Evolutionary conservation across 2,888 invertebrate genomes (phyloP).

Genomic region (Parasteatoda lunata): DNA sequence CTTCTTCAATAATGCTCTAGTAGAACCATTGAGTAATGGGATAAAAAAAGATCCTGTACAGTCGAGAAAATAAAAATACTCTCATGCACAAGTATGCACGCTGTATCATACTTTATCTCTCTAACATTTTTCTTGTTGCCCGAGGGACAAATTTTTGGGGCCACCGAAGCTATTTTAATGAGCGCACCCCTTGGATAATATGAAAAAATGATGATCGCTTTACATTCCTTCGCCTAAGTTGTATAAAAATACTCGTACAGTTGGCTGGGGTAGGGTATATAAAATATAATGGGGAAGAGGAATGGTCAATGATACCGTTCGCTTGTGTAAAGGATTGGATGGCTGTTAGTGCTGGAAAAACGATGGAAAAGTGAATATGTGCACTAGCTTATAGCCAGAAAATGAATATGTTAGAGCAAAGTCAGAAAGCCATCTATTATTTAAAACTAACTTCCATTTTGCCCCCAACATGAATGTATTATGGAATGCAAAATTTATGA

Average conservation of each 20-base stretch:
- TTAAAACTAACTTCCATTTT: constrained; percentile 66
- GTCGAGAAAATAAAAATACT: not conserved
- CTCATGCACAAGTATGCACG: not conserved
- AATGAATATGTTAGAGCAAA: constrained; percentile 62
- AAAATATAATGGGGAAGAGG: constrained; percentile 58
- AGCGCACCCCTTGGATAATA: constrained; percentile 53
- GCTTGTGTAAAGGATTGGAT: constrained; percentile 14
- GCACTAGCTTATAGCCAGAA: constrained; percentile 58
- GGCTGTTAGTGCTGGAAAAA: constrained; percentile 48
- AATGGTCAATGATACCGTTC: constrained; percentile 54
- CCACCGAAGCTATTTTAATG: constrained; percentile 65
- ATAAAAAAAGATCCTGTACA: constrained; percentile 28
- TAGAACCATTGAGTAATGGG: constrained; percentile 52
- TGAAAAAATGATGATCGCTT: constrained; percentile 66
- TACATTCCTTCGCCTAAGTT: constrained; percentile 44
- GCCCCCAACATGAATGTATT: constrained; percentile 57
- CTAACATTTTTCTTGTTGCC: constrained; percentile 29
- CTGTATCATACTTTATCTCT: constrained; percentile 18
- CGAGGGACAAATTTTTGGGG: constrained; percentile 51
- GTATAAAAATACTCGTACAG: constrained; percentile 52
- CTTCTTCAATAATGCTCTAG: constrained; percentile 50
- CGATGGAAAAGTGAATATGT: constrained; percentile 58
- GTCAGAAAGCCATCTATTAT: constrained; percentile 64
- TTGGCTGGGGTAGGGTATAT: constrained; percentile 33
- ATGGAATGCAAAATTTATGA: constrained; percentile 67